Evolutionary conservation across 2,113 vertebrate genomes (phyloP).

Genomic region (Cephalophus harveyi): DNA sequence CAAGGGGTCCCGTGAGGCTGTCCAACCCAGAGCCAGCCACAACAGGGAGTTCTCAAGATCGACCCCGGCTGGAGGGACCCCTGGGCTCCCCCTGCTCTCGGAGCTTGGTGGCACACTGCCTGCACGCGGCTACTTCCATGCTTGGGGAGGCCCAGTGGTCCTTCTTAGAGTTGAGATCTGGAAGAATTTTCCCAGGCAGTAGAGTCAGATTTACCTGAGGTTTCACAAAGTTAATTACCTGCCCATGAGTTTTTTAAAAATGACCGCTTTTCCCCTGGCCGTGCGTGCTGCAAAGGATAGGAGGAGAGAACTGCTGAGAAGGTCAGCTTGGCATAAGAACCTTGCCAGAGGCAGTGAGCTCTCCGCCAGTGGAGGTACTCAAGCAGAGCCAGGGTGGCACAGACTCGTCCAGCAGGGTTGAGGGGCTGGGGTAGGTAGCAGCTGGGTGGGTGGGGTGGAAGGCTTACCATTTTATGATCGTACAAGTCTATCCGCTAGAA

Average conservation of each 20-base stretch:
- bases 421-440: neutral
- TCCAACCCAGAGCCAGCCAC: neutral
- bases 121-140: fast-evolving
- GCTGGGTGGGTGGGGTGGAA: neutral
- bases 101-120: neutral
- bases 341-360: neutral
- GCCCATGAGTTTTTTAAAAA: neutral
- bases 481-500: neutral
- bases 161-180: neutral
- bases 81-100: neutral
- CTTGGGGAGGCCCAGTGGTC: fast-evolving
- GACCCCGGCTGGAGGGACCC: neutral
- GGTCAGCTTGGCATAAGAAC: neutral
- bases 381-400: neutral
- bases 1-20: neutral
- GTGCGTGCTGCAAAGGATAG: neutral
- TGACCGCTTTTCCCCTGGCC: neutral
- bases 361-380: neutral
- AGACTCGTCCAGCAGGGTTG: neutral
- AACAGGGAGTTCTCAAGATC: neutral
- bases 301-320: neutral
- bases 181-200: fast-evolving
- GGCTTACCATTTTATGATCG: neutral
- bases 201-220: neutral
- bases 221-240: neutral